Evolutionary conservation across 2,888 invertebrate species (phyloP), one percentile per base, ranked within the genome.

Genomic region (Elegia similella): DNA sequence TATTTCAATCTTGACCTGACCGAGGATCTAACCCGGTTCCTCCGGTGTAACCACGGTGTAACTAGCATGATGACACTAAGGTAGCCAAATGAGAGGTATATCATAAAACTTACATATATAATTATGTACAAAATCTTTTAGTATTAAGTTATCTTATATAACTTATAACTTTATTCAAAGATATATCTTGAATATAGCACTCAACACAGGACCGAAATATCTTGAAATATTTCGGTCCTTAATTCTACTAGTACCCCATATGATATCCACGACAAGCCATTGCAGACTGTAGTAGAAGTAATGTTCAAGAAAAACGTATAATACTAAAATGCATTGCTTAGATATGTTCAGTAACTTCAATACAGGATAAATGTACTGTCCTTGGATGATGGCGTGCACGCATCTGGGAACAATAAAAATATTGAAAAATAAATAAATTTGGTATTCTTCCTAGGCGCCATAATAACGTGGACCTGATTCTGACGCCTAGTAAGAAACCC

Each of bases 241-340:
- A 64, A 15, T 59, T 58, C 67, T 75, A 69, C 56, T 73, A 71
- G 3, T 59, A 10, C 82, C 78, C 85, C 86, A 84, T 1, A 88
- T 64, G 57, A 84, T 73, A 43, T 88, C 86, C 1, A 80, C 61
- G 2, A 88, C 64, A 6, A 80, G 46, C 82, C 84, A 89, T 61
- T 88, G 88, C 10, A 77, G 73, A 0, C 73, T 78, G 57, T 82
- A 85, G 60, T 82, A 87, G 38, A 88, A 85, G 5, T 83, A 70
- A 61, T 79, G 77, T 62, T 83, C 82, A 3, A 80, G 58, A 13
- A 76, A 76, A 7, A 74, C 63, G 52, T 80, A 86, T 0, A 73
- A 34, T 5, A 72, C 52, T 15, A 86, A 62, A 15, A 78, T 13
- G 0, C 73, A 57, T 0, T 80, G 62, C 56, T 82, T 78, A 6